These are phyloP conservation scores for Tuta absoluta DNA, from an alignment of 2,888 invertebrate genomes.

Conservation along the genomic window DNA sequence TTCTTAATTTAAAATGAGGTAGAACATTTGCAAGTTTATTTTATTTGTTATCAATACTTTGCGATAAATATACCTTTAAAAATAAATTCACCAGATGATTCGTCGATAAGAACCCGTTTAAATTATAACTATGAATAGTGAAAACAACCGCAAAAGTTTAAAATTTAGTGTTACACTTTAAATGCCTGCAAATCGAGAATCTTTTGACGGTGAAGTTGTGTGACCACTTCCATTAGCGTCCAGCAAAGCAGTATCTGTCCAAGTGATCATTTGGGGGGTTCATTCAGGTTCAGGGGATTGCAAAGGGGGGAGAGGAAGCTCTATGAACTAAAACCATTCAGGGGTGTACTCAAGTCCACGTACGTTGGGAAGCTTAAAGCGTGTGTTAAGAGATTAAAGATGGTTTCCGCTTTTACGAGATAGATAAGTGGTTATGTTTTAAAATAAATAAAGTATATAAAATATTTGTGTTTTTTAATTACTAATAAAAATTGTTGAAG, in stretches of 20 bases:
- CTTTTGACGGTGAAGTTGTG: not conserved
- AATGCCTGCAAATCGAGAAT: not conserved
- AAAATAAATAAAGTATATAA: no score
- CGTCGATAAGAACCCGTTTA: no score
- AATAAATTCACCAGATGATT: no score
- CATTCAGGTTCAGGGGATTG: not conserved
- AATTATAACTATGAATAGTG: no score
- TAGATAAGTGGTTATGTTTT: not conserved
- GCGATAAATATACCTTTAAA: no score
- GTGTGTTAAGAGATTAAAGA: not conserved
- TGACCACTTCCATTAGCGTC: not conserved
- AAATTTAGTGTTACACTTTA: no score
- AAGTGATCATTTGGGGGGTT: constrained; percentile 7
- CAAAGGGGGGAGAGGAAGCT: not conserved
- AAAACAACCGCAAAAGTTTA: no score
- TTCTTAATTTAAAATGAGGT: no score
- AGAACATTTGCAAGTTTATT: no score
- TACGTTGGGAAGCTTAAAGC: not conserved
- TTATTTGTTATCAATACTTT: no score
- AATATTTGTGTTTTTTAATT: no score
- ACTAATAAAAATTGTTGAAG: no score
- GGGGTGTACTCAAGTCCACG: not conserved
- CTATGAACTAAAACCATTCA: constrained; percentile 3
- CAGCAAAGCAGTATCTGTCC: constrained; percentile 6
- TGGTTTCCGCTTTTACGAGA: not conserved